Conservation (phyloP, 2,888 invertebrate species). For the Perithous albicinctus region DNA sequence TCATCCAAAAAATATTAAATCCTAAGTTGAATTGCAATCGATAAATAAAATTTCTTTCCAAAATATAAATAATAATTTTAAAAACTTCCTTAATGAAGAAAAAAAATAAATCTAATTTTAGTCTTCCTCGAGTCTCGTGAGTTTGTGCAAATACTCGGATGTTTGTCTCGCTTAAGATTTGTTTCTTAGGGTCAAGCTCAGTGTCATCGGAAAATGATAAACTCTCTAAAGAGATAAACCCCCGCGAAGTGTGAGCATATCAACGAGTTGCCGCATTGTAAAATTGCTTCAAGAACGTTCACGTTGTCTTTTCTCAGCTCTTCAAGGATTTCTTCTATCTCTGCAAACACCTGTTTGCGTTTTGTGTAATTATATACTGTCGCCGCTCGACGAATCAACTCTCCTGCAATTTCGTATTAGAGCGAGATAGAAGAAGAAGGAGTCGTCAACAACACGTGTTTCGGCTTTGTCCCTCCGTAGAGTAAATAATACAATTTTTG, state of each 20-base stretch:
- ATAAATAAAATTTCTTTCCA: no score
- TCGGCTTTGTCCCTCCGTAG: not conserved
- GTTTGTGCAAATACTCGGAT: not conserved
- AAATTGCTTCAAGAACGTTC: conserved; percentile 1
- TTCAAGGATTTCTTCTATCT: not conserved
- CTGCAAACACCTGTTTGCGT: not conserved
- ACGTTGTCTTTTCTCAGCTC: not conserved
- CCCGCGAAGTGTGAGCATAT: conserved; percentile 19
- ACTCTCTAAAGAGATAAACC: conserved; percentile 42
- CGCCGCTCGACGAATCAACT: not conserved
- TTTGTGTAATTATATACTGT: not conserved
- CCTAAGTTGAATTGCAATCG: no score
- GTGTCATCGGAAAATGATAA: conserved; percentile 45
- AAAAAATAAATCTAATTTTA: not conserved
- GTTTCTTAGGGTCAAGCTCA: conserved; percentile 27
- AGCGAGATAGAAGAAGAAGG: conserved; percentile 6
- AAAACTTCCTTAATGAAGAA: no score
- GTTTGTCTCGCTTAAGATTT: conserved; percentile 34
- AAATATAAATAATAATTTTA: no score
- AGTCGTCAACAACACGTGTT: conserved; percentile 35
- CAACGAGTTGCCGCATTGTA: not conserved
- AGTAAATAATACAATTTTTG: conserved; percentile 10
- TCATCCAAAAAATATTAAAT: no score
- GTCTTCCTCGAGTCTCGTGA: not conserved
- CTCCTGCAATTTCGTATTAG: conserved; percentile 3